Evolutionary conservation across 1,140 invertebrate species (phyloP).

Genomic region (Dinothrombium tinctorium): DNA sequence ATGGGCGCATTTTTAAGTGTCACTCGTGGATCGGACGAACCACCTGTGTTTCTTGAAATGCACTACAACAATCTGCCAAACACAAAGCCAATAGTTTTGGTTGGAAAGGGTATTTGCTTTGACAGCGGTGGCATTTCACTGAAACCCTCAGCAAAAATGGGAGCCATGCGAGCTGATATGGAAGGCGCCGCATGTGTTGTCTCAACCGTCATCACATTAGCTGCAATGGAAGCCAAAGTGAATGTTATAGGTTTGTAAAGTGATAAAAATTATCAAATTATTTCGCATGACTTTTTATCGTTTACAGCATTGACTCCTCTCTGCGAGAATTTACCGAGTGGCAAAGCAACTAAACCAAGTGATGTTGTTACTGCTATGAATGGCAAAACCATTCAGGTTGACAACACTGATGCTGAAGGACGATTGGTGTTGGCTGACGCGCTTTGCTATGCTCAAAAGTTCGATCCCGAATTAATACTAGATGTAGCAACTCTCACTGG

Average conservation of each 20-base stretch:
- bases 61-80: slow-evolving; percentile 17
- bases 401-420: slow-evolving; percentile 77
- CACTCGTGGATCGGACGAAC: slow-evolving; percentile 42
- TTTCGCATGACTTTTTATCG: neutral
- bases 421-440: slow-evolving; percentile 68
- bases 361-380: slow-evolving; percentile 59
- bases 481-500: slow-evolving; percentile 59
- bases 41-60: slow-evolving; percentile 44
- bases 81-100: slow-evolving; percentile 24
- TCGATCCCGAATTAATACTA: slow-evolving; percentile 37
- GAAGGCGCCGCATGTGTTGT: slow-evolving; percentile 57
- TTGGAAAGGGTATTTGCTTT: slow-evolving; percentile 60
- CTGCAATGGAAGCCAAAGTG: slow-evolving; percentile 39
- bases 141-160: slow-evolving; percentile 45
- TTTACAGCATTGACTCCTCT: slow-evolving; percentile 57
- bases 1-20: slow-evolving; percentile 56
- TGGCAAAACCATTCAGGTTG: slow-evolving; percentile 60
- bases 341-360: slow-evolving; percentile 56
- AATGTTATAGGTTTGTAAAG: slow-evolving; percentile 39
- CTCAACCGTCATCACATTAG: slow-evolving; percentile 39
- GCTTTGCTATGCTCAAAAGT: slow-evolving; percentile 49
- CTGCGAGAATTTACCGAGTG: slow-evolving; percentile 65
- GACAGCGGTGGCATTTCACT: slow-evolving; percentile 69
- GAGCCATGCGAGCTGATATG: slow-evolving; percentile 74
- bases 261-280: neutral